Base-by-base conservation (phyloP, 1,140 invertebrate genomes). In the Trypoxylus dichotomus region DNA sequence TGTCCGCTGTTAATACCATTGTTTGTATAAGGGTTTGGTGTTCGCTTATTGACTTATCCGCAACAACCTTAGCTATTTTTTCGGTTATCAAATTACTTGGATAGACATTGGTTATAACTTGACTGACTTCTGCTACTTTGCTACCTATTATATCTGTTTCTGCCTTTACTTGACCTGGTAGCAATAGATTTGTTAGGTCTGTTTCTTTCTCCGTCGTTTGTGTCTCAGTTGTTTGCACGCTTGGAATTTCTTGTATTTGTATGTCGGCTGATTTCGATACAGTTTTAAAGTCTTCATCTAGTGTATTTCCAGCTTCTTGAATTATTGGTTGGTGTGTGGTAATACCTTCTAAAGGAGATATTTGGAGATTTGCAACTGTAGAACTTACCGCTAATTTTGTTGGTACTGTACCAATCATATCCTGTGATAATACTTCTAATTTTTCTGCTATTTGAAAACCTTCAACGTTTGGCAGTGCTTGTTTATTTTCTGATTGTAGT, bases 241-340 rank as follows among this genome's bases (percentile, higher is more conserved):
- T 82, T 76, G 80, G 81, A 76, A 83, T 85, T 54, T 83, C 86
- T 83, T 89, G 86, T 24, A 87, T 25, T 11, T 54, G 58, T 68
- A 84, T 60, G 58, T 85, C 82, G 2, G 87, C 86, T 60, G 47
- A 79, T 79, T 83, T 83, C 15, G 78, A 78, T 21, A 79, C 78
- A 15, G 79, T 37, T 74, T 83, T 76, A 1, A 76, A 21, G n/a
- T 47, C 47, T 15, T 79, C 37, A 21, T 79, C 76, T 27, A 82
- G 80, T 29, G 73, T 63, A 25, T 77, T 76, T 84, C 88, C 88
- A 79, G 83, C 84, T 80, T 88, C 87, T 80, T 83, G 82, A 15
- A 85, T 71, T 11, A 81, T 81, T 81, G 81, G 76, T 77, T 82
- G 73, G 75, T 80, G 78, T 71, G 82, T 78, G 43, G 83, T 81